Evolutionary conservation across 2,113 vertebrate genomes (phyloP), one percentile per base, ranked within the genome.

Genomic region (Etheostoma spectabile): DNA sequence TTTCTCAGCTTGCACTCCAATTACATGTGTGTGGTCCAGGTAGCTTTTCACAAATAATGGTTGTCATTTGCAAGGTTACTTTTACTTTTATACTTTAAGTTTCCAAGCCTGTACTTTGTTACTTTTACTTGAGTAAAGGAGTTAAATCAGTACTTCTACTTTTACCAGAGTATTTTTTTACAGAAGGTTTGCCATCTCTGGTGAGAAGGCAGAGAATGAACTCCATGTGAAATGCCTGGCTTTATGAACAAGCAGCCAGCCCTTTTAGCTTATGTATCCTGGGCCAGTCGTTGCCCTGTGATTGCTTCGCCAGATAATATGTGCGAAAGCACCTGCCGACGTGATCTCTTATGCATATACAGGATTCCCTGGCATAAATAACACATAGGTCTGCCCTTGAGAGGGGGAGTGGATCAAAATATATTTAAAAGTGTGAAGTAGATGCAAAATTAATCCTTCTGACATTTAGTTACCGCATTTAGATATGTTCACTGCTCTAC

Each of bases 281-380:
- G 63, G 53, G 83, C 71, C 65, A 70, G 79, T 72, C 19, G 10
- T 81, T 69, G 79, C 59, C 55, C 77, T 63, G 77, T 92, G 92
- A 90, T 92, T 92, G 84, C 82, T 84, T 86, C 45, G 51, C 60
- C 85, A 83, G 69, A 89, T 87, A 90, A 86, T 86, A 79, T 62
- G 72, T 82, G 79, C 61, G 16, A 77, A 53, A 14, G 77, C 68
- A 68, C 15, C 67, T 48, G 51, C 51, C 38, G 14, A 22, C 33
- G 67, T 88, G 87, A 89, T 90, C 86, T 79, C 19, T 68, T 76
- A 88, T 84, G 72, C 82, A 87, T 64, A 89, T 74, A 62, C 51
- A 55, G 77, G 76, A 78, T 87, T 70, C 77, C 70, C 66, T 68
- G 69, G 75, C 80, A 81, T 88, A 88, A 88, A 92, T 90, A 92